These are phyloP conservation scores for Cryptoblepharus egeriae DNA, from an alignment of 2,797 vertebrate species.

Conservation along the genomic window DNA sequence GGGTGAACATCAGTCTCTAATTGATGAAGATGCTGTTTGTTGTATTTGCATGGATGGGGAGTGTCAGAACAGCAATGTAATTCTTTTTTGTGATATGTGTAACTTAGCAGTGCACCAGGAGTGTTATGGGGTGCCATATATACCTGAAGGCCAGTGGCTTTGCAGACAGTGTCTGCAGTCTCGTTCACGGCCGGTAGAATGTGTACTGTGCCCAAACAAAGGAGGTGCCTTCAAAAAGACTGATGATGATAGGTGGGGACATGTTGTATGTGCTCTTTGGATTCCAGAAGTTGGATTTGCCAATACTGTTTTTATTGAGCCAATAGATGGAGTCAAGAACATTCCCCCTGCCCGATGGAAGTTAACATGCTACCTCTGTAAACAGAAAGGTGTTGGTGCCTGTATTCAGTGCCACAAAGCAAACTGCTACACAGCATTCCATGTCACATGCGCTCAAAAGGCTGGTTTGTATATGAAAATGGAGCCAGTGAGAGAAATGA, in stretches of 20 bases:
- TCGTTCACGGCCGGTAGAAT: slow-evolving; percentile 86
- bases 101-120: slow-evolving; percentile 97
- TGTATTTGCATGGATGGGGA: slow-evolving; percentile 97
- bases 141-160: slow-evolving; percentile 97
- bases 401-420: slow-evolving; percentile 99
- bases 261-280: slow-evolving; percentile 97
- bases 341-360: slow-evolving; percentile 97
- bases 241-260: slow-evolving; percentile 95
- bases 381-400: slow-evolving; percentile 94
- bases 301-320: slow-evolving; percentile 96
- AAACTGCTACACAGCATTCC: slow-evolving; percentile 98
- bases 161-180: slow-evolving; percentile 95
- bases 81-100: slow-evolving; percentile 96
- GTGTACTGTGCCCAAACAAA: slow-evolving; percentile 95
- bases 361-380: slow-evolving; percentile 98
- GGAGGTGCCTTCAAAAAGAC: slow-evolving; percentile 98
- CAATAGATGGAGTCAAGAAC: slow-evolving; percentile 93
- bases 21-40: slow-evolving; percentile 95
- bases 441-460: slow-evolving; percentile 95
- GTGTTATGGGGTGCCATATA: slow-evolving; percentile 97
- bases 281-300: slow-evolving; percentile 98
- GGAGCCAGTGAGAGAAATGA: slow-evolving; percentile 93
- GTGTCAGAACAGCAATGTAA: slow-evolving; percentile 94
- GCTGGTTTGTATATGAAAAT: slow-evolving; percentile 97
- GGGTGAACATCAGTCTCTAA: slow-evolving; percentile 86